These are phyloP conservation scores for Epiblema foenella DNA, from an alignment of 2,888 invertebrate genomes.

Conservation along the genomic window DNA sequence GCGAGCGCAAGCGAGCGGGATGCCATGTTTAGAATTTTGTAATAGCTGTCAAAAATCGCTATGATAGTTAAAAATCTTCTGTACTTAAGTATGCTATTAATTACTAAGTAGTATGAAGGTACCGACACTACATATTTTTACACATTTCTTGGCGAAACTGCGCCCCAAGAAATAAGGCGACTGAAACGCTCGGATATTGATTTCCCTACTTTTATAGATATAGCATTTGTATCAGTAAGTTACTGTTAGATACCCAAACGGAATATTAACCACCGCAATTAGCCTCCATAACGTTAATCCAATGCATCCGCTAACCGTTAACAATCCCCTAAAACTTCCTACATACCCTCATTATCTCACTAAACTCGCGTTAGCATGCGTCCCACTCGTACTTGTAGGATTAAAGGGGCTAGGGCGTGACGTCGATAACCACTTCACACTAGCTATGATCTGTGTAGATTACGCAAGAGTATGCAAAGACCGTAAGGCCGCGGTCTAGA, in stretches of 20 bases:
- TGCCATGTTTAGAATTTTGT: no score
- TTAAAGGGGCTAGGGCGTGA: conserved; percentile 2
- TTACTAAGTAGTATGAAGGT: no score
- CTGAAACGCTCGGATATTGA: neutral
- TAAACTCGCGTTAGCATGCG: conserved; percentile 35
- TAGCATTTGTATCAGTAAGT: neutral
- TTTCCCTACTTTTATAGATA: neutral
- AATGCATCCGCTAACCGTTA: conserved; percentile 28
- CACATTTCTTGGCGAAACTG: neutral
- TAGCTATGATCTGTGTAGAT: conserved; percentile 7
- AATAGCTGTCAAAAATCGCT: no score
- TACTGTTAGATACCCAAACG: neutral
- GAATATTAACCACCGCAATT: conserved; percentile 20
- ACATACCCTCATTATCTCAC: conserved; percentile 36
- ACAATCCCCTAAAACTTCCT: conserved; percentile 33
- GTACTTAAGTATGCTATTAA: no score
- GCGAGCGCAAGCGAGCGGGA: no score
- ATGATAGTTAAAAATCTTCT: no score
- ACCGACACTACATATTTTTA: neutral
- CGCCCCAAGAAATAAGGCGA: neutral
- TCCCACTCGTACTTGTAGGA: conserved; percentile 13
- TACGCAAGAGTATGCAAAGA: conserved; percentile 6
- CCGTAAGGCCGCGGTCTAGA: neutral
- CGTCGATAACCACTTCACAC: conserved; percentile 3
- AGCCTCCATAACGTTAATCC: conserved; percentile 33